A percentile compares a stretch with the other conserved stretches of the same genome.
These are phyloP conservation scores for Microdon myrmicae DNA, from an alignment of 2,888 invertebrate genomes.

Conservation along the genomic window DNA sequence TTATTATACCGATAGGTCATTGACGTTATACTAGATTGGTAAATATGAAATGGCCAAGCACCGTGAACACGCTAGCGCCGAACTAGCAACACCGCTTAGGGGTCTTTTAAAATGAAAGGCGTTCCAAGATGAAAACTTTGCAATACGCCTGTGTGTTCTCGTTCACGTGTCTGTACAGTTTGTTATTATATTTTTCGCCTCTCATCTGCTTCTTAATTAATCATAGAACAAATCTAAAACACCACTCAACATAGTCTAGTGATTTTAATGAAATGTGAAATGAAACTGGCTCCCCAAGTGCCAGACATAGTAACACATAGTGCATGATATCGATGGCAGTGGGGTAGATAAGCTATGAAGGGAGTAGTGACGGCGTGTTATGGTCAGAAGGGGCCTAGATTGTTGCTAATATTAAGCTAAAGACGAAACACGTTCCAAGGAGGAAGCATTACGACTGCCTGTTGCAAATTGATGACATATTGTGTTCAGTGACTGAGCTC, in stretches of 20 bases:
- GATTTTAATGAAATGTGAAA: conserved; percentile 49
- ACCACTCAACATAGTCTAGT: conserved; percentile 50
- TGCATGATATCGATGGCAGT: too few relatives aligned
- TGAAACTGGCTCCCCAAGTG: conserved; percentile 25
- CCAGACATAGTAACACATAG: too few relatives aligned
- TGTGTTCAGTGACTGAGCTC: conserved; percentile 15
- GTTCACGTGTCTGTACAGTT: conserved; percentile 7
- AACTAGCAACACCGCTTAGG: conserved; percentile 2
- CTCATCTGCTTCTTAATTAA: conserved; percentile 33
- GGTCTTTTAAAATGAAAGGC: conserved; percentile 9
- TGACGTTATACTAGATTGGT: conserved; percentile 48
- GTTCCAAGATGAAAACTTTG: too few relatives aligned
- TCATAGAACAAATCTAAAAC: conserved; percentile 47
- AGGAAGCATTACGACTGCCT: conserved; percentile 33
- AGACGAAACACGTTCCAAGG: conserved; percentile 37
- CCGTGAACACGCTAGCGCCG: conserved; percentile 30
- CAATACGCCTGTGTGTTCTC: too few relatives aligned
- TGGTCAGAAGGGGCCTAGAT: conserved; percentile 24
- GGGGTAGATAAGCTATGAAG: too few relatives aligned
- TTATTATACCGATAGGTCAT: conserved; percentile 48
- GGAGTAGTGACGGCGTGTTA: not conserved
- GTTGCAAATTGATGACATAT: conserved; percentile 46
- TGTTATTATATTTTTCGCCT: not conserved
- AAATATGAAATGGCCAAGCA: conserved; percentile 47
- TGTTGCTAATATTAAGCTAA: too few relatives aligned